phyloP scores from a whole-genome alignment of 1,140 invertebrate species.

The Notospermus geniculatus region DNA sequence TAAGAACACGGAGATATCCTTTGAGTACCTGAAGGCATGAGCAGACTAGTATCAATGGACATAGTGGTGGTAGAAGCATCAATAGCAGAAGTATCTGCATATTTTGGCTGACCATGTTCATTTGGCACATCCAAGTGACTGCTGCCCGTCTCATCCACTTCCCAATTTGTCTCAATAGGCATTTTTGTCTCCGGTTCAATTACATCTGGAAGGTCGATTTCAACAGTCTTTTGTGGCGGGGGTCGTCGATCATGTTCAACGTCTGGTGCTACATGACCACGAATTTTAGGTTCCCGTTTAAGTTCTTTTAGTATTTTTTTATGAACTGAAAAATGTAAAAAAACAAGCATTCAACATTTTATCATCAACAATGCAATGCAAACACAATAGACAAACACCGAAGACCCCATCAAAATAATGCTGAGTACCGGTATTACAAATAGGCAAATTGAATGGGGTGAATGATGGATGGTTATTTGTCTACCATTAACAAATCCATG shows the following conservation, averaged over 20 bases:
- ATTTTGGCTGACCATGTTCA: neutral
- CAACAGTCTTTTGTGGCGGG: neutral
- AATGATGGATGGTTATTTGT: neutral
- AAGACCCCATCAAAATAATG: too few relatives aligned
- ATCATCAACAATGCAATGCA: too few relatives aligned
- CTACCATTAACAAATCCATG: neutral
- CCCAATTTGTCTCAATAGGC: neutral
- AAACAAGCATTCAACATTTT: too few relatives aligned
- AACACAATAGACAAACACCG: too few relatives aligned
- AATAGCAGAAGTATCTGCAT: neutral
- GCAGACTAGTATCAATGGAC: neutral
- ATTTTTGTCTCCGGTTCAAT: neutral
- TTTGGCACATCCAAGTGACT: too few relatives aligned
- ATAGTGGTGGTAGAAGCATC: neutral
- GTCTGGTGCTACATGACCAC: conserved; percentile 2
- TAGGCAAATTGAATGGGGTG: neutral
- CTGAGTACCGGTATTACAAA: neutral
- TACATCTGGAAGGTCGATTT: neutral
- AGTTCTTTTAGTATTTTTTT: conserved; percentile 76
- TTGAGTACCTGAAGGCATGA: neutral
- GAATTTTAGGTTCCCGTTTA: conserved; percentile 58
- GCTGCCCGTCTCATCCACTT: neutral
- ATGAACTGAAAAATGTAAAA: conserved; percentile 65
- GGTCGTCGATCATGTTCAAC: neutral
- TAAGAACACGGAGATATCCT: too few relatives aligned